Evolutionary conservation across 2,113 vertebrate species (phyloP), one percentile per base, ranked within the genome.

Genomic region (Psettodes erumei): DNA sequence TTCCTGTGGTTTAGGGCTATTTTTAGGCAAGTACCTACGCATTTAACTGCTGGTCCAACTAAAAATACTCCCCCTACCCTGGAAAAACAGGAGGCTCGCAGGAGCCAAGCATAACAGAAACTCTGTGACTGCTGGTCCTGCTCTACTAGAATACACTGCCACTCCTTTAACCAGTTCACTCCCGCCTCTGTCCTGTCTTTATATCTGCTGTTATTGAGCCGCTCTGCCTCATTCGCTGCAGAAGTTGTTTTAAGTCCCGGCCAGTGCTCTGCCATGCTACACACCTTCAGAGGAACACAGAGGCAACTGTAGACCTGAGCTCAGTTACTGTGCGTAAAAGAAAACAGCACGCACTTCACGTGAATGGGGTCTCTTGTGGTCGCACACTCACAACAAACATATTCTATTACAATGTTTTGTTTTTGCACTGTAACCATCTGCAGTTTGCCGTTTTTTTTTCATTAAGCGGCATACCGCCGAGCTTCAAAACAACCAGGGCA

Each of bases 1-100:
- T 94, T 94, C 93, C 93, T 90, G 84, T 82, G 87, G 89, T 75
- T 63, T 56, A 0, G 33, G 25, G 40, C 88, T 94, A 94, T 94
- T 93, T 92, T 91, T 94, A 94, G 92, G 21, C 1, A 0, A 27
- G 85, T 80, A 91, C 90, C 88, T 93, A 88, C 89, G 83, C 85
- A 87, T 92, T 92, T 92, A 93, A 90, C 91, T 90, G 62, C 85
- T 65, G 84, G 82, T n/a, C 79, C 62, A 86, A 82, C 93, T 90
- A 89, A 93, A 94, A 94, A 94, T 94, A 94, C 79, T 71, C 79
- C 63, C 81, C 69, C 73, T 32, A 85, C 87, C 81, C 82, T 82
- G 86, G 89, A 89, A 86, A 90, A 94, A 94, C 93, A 93, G 90
- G 84, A 89, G 86, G 83, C 37, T n/a, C 33, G 81, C 76, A 69